Evolutionary conservation across 2,113 vertebrate species (phyloP).

Genomic region (Oryzias curvinotus): DNA sequence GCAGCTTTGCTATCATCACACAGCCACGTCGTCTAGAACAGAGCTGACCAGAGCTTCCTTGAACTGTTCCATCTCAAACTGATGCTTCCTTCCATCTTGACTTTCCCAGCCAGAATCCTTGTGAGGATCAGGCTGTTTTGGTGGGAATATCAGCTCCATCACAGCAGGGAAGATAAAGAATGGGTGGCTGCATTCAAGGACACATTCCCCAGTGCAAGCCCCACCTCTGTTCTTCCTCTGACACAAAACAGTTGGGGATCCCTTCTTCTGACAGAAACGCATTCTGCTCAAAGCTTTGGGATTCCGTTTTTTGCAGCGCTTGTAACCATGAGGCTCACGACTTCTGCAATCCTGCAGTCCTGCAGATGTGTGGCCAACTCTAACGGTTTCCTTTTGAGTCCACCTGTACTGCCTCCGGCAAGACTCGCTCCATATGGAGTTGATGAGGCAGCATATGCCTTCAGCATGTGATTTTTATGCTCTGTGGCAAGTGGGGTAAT

Average conservation of each 20-base stretch:
- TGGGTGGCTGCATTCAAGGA: conserved; percentile 48
- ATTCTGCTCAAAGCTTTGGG: conserved; percentile 31
- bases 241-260: conserved; percentile 4
- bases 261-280: not conserved
- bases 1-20: conserved; percentile 11
- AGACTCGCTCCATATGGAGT: conserved; percentile 26
- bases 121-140: conserved; percentile 50
- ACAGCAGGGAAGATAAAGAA: conserved; percentile 50
- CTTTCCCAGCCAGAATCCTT: conserved; percentile 42
- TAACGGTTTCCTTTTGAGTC: conserved; percentile 45
- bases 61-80: conserved; percentile 29
- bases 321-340: conserved; percentile 34
- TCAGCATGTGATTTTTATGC: conserved; percentile 19
- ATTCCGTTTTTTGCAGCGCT: conserved; percentile 28
- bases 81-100: conserved; percentile 22
- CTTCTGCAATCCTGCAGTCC: conserved; percentile 6
- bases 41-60: conserved; percentile 19
- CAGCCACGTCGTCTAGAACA: not conserved
- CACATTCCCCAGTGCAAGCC: conserved; percentile 51
- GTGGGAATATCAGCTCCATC: conserved; percentile 57
- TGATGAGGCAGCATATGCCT: conserved; percentile 34
- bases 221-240: conserved; percentile 24
- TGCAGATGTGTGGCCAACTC: conserved; percentile 11
- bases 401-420: conserved; percentile 59
- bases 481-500: conserved; percentile 19